Evolutionary conservation across 2,113 vertebrate species (phyloP).

Genomic region (Micronycteris hirsuta): DNA sequence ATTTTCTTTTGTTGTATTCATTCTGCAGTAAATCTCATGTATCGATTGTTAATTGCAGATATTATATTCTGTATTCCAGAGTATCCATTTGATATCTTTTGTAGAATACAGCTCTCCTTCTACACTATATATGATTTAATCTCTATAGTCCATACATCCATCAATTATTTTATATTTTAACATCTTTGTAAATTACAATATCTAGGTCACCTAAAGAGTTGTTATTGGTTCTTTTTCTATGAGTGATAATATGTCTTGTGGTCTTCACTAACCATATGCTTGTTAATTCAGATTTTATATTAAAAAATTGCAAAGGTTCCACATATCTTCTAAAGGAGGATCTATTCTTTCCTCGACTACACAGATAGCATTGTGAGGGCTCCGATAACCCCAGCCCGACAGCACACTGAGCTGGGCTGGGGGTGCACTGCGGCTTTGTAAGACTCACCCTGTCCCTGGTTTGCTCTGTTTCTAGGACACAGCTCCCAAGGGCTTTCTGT

Average conservation of each 20-base stretch:
- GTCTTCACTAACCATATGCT: not conserved
- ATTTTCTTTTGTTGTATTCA: not conserved
- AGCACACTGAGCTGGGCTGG: not conserved
- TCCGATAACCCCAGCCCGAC: not conserved
- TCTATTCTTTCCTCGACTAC: not conserved
- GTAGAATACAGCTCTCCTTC: not conserved
- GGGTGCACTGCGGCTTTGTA: not conserved
- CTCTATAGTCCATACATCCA: not conserved
- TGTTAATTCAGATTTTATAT: not conserved
- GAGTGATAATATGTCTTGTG: not conserved
- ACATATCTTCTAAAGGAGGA: not conserved
- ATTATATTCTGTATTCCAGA: not conserved
- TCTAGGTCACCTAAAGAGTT: not conserved
- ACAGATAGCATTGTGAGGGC: too few species aligned
- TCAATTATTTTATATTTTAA: not conserved
- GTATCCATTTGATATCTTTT: not conserved
- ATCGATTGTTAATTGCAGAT: not conserved
- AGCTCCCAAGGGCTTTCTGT: not conserved
- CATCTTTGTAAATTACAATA: not conserved
- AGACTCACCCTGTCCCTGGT: not conserved
- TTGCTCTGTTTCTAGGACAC: not conserved
- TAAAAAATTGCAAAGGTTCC: not conserved
- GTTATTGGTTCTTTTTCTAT: not conserved
- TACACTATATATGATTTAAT: not conserved
- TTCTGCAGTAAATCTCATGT: not conserved